Conservation (phyloP, 2,113 vertebrate genomes). For the Anolis carolinensis region DNA sequence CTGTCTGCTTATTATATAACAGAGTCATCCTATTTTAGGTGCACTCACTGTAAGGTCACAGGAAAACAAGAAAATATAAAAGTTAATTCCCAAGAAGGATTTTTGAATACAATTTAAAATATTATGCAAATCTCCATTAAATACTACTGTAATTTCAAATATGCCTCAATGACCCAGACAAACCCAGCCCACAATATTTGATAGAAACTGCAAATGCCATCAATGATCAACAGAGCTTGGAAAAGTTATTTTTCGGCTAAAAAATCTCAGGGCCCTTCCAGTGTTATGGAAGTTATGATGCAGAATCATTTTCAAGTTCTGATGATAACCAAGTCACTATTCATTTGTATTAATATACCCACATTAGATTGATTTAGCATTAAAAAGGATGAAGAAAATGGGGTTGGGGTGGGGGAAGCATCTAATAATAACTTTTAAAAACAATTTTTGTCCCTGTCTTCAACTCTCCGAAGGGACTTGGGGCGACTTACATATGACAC, state of each 20-base stretch:
- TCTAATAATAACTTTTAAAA: too few species aligned
- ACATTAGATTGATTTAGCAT: too few species aligned
- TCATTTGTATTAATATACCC: background rate
- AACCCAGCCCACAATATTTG: background rate
- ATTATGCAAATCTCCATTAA: background rate
- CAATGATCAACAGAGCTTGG: background rate
- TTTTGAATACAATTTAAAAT: conserved; percentile 9
- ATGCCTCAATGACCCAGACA: background rate
- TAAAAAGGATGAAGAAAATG: too few species aligned
- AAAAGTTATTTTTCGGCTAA: too few species aligned
- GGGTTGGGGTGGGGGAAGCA: too few species aligned
- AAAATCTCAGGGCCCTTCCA: too few species aligned
- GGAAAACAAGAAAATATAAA: background rate
- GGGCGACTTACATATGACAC: too few species aligned
- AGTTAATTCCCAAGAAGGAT: background rate
- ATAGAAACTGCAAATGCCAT: background rate
- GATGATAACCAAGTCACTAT: background rate
- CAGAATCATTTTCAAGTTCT: background rate
- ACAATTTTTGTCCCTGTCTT: too few species aligned
- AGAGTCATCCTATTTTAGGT: background rate
- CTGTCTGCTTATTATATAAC: background rate
- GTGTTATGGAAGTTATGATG: too few species aligned
- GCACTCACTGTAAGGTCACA: background rate
- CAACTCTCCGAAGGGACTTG: too few species aligned
- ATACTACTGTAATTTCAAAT: conserved; percentile 1